Conservation (phyloP, 2,113 vertebrate genomes). For the Rhinopomastus cyanomelas region DNA sequence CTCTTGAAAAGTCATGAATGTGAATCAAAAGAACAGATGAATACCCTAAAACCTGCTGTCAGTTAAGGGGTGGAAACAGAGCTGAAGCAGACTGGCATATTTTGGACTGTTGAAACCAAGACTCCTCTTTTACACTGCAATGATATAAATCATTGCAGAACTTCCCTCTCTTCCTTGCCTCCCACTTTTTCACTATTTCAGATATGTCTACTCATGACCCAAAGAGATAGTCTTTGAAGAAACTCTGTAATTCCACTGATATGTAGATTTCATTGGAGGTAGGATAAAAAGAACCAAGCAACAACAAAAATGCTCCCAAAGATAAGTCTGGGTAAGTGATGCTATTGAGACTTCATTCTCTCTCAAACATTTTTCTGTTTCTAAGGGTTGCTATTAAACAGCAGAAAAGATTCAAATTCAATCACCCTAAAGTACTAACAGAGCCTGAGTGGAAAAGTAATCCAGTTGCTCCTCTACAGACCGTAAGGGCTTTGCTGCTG, state of each 20-base stretch:
- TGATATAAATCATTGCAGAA: neutral
- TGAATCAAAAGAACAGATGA: neutral
- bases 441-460: neutral
- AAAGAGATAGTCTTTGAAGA: neutral
- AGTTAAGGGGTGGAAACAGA: neutral
- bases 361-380: neutral
- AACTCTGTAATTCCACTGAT: neutral
- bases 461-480: neutral
- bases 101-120: neutral
- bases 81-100: neutral
- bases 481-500: neutral
- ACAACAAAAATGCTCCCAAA: neutral
- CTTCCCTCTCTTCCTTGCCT: neutral
- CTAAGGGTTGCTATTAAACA: neutral
- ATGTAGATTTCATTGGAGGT: neutral
- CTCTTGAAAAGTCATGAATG: neutral
- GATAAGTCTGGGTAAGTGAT: neutral
- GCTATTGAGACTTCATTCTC: neutral
- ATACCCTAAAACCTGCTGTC: neutral
- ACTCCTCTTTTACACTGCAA: neutral
- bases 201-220: neutral
- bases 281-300: neutral
- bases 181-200: neutral
- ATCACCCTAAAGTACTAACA: neutral
- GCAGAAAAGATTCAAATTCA: neutral